These are phyloP conservation scores for Tachuris rubrigastra DNA, from an alignment of 2,113 vertebrate species.

Conservation along the genomic window DNA sequence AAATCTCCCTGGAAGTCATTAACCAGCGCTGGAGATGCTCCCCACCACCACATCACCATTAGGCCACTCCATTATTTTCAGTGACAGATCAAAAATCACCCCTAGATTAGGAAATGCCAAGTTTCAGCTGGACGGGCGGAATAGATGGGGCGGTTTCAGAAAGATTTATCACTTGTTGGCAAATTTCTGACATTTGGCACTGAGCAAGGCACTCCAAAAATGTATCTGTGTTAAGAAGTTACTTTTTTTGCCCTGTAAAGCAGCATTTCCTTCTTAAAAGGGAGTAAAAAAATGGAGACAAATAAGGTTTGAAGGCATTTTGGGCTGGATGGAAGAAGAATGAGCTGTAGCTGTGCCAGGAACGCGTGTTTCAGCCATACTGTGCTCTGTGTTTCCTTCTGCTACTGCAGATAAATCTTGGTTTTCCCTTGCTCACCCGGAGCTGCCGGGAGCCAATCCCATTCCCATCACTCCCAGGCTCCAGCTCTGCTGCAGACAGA, in stretches of 20 bases:
- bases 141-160: not conserved
- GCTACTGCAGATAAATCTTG: constrained; percentile 1
- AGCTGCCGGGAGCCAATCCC: not conserved
- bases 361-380: not conserved
- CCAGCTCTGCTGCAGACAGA: not conserved
- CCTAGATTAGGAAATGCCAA: not conserved
- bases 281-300: constrained; percentile 7
- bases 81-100: not conserved
- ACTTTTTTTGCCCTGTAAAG: not conserved
- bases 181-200: constrained; percentile 1
- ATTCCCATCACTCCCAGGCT: not conserved
- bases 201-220: not conserved
- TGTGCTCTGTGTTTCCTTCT: not conserved
- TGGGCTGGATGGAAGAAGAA: constrained; percentile 15
- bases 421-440: not conserved
- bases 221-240: not conserved
- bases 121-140: not conserved
- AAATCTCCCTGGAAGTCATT: not conserved
- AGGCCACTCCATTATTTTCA: not conserved
- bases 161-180: constrained; percentile 31
- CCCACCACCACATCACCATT: not conserved
- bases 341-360: constrained; percentile 7
- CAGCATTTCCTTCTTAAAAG: not conserved
- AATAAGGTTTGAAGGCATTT: not conserved
- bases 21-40: not conserved